A percentile compares a stretch with the other conserved stretches of the same genome.
These are phyloP conservation scores for Sebastes itinus DNA, from an alignment of 2,797 vertebrate species.

Conservation along the genomic window DNA sequence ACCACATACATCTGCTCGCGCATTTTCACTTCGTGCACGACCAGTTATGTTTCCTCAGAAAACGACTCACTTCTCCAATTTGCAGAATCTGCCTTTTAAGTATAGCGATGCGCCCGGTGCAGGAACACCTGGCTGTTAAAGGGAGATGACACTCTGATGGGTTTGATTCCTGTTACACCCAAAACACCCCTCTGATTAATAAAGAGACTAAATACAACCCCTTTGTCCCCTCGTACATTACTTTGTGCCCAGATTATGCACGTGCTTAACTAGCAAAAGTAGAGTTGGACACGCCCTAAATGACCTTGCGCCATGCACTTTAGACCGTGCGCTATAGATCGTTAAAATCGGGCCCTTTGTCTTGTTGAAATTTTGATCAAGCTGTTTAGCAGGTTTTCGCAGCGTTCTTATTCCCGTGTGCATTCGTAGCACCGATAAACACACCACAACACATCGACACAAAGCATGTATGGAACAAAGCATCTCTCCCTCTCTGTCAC, in stretches of 20 bases:
- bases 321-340: too few species aligned
- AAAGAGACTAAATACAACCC: not conserved
- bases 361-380: not conserved
- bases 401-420: not conserved
- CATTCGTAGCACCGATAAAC: not conserved
- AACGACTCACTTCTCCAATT: fast-evolving
- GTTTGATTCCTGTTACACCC: too few species aligned
- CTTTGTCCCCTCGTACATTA: not conserved
- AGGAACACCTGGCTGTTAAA: too few species aligned
- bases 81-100: too few species aligned
- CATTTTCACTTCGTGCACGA: fast-evolving
- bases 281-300: too few species aligned
- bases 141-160: too few species aligned
- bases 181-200: too few species aligned
- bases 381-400: not conserved
- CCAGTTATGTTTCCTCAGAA: not conserved
- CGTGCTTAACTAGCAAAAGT: too few species aligned
- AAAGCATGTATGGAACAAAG: not conserved
- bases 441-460: not conserved
- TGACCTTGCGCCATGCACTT: too few species aligned
- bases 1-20: fast-evolving
- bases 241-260: not conserved
- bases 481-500: not conserved
- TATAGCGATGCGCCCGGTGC: too few species aligned
- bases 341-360: too few species aligned